These are phyloP conservation scores for Marronus borbonicus DNA, from an alignment of 2,888 invertebrate genomes.

Conservation along the genomic window DNA sequence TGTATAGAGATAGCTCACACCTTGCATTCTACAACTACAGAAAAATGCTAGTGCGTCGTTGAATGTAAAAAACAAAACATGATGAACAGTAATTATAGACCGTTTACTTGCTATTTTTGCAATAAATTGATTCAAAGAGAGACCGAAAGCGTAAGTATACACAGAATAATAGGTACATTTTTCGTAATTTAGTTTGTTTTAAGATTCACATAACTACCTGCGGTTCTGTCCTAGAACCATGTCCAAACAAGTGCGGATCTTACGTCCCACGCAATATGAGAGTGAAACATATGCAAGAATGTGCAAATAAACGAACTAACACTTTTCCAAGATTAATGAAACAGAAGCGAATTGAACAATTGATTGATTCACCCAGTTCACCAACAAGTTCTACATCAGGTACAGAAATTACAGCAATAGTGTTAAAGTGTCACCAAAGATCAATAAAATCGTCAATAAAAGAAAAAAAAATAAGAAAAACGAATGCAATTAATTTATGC, in stretches of 20 bases:
- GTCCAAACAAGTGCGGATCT: constrained; percentile 79
- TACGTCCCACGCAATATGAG: constrained; percentile 79
- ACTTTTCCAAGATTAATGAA: constrained; percentile 48
- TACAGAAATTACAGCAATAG: background rate
- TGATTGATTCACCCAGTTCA: background rate
- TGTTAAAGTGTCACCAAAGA: background rate
- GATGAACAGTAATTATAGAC: constrained; percentile 42
- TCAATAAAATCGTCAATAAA: too few species aligned
- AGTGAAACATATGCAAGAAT: constrained; percentile 74
- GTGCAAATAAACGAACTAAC: constrained; percentile 62
- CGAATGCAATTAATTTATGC: background rate
- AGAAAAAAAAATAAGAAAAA: background rate
- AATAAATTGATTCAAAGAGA: constrained; percentile 78
- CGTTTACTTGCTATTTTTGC: constrained; percentile 78
- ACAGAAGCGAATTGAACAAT: constrained; percentile 46
- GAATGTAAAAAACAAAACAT: constrained; percentile 29
- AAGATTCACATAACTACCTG: constrained; percentile 81
- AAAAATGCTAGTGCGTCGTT: constrained; percentile 22
- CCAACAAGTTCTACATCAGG: constrained; percentile 32
- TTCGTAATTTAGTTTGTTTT: constrained; percentile 50
- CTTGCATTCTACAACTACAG: constrained; percentile 41
- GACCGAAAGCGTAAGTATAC: constrained; percentile 74
- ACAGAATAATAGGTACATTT: too few species aligned
- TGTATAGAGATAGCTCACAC: constrained; percentile 32
- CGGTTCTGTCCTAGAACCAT: constrained; percentile 81